Conservation (phyloP, 2,797 vertebrate genomes). For the Gastrophryne carolinensis region DNA sequence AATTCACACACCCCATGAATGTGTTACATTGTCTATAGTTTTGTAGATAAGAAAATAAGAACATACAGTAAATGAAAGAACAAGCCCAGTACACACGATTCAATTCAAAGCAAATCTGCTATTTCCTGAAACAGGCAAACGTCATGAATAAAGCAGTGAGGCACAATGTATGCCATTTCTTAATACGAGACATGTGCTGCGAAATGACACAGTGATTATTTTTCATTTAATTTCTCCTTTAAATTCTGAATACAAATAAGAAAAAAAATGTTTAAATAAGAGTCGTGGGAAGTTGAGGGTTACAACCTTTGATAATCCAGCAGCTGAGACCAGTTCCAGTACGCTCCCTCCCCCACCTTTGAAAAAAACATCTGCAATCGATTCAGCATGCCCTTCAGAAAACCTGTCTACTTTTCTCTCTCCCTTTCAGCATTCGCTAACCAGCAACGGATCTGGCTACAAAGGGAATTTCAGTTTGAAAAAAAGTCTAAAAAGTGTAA, state of each 20-base stretch:
- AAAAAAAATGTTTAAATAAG: slow-evolving; percentile 40
- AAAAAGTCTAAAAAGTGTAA: background rate
- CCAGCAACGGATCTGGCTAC: background rate
- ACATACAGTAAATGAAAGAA: no score
- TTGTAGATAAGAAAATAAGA: no score
- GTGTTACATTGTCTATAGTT: no score
- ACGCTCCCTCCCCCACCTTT: slow-evolving; percentile 37
- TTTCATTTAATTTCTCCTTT: slow-evolving; percentile 34
- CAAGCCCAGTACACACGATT: no score
- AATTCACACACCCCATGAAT: no score
- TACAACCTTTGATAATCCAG: slow-evolving; percentile 34
- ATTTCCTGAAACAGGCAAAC: background rate
- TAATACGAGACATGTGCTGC: slow-evolving; percentile 6
- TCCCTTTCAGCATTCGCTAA: background rate
- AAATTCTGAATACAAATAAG: slow-evolving; percentile 27
- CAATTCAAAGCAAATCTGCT: background rate
- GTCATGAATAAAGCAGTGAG: background rate
- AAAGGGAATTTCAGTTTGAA: background rate
- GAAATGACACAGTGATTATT: slow-evolving; percentile 12
- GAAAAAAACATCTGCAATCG: slow-evolving; percentile 39
- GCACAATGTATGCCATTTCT: background rate
- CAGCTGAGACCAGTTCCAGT: slow-evolving; percentile 48
- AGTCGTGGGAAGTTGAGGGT: slow-evolving; percentile 44
- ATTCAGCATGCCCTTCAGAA: slow-evolving; percentile 36
- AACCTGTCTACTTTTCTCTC: slow-evolving; percentile 33